Percentiles rank a stretch among this genome's conserved stretches.
Conservation (phyloP, 2,888 invertebrate species). For the Idaea aversata region DNA sequence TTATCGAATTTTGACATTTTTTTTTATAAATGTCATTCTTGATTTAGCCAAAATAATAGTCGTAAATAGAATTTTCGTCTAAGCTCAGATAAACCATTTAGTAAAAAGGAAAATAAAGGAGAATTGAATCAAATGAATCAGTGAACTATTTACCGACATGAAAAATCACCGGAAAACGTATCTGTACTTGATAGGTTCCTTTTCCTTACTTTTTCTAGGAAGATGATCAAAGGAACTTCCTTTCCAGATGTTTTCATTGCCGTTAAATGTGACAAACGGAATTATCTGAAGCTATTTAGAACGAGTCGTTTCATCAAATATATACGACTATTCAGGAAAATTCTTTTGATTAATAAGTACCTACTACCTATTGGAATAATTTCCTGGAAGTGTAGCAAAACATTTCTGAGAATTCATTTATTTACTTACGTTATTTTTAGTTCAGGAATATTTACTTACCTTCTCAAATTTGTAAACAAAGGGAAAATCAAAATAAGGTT, state of each 20-base stretch:
- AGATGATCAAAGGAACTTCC: neutral
- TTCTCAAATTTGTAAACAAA: no score
- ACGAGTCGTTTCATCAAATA: neutral
- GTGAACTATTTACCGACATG: neutral
- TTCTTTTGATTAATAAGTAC: neutral
- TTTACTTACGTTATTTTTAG: no score
- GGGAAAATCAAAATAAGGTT: no score
- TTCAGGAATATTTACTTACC: no score
- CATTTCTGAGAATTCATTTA: no score
- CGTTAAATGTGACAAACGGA: neutral
- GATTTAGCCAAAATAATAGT: no score
- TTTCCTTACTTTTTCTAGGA: neutral
- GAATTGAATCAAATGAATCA: neutral
- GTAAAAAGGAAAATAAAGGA: neutral
- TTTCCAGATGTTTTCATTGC: neutral
- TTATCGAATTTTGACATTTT: no score
- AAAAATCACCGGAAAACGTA: neutral
- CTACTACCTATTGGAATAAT: neutral
- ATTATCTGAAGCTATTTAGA: neutral
- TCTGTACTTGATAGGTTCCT: slow-evolving; percentile 1
- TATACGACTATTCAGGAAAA: neutral
- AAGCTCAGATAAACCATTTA: neutral
- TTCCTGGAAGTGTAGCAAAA: neutral
- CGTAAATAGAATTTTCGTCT: neutral
- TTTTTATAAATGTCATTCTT: no score